Evolutionary conservation across 2,113 vertebrate species (phyloP).

Genomic region (Andinoacara biseriatus): DNA sequence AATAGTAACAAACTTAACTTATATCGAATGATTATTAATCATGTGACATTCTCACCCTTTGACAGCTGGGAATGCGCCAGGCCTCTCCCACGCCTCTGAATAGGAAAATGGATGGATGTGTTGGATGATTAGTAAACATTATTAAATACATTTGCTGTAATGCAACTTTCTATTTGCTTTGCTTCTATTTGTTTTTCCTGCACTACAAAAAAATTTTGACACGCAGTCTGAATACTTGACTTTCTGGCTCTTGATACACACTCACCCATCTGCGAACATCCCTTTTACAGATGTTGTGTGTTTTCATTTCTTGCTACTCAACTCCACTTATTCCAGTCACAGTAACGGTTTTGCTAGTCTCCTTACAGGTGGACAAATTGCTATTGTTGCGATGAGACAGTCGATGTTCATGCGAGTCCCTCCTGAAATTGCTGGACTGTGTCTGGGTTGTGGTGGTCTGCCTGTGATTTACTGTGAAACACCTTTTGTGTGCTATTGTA

Average conservation of each 20-base stretch:
- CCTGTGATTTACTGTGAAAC: slow-evolving; percentile 22
- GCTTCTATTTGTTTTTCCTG: background rate
- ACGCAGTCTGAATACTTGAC: background rate
- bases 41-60: background rate
- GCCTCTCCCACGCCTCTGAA: background rate
- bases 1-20: background rate
- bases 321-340: background rate
- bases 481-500: slow-evolving; percentile 12
- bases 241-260: background rate
- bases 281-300: background rate
- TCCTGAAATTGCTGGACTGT: background rate
- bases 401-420: slow-evolving; percentile 9
- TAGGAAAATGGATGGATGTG: background rate
- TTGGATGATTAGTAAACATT: background rate
- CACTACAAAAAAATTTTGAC: background rate
- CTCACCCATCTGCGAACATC: background rate
- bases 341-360: background rate
- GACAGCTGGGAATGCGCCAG: too few species aligned
- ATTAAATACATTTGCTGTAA: background rate
- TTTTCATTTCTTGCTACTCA: background rate
- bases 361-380: background rate
- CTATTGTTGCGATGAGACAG: background rate
- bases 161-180: background rate
- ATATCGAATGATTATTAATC: background rate
- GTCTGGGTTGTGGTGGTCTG: background rate